phyloP scores from a whole-genome alignment of 1,140 invertebrate species.

The Rhagoletis zephyria region DNA sequence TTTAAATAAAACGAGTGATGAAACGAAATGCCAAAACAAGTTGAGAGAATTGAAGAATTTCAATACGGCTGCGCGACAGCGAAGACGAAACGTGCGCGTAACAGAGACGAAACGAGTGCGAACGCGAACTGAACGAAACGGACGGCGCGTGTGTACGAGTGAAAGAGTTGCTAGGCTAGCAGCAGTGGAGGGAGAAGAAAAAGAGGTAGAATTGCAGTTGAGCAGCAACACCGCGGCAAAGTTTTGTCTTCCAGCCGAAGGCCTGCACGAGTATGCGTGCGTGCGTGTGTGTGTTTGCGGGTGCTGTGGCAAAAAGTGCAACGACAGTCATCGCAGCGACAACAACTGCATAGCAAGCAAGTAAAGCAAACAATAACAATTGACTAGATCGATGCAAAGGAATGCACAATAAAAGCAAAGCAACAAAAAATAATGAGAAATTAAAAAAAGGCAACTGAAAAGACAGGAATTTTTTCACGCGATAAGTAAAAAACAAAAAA shows the following conservation, averaged over 20 bases:
- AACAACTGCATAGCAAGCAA: constrained; percentile 39
- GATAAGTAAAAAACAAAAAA: background rate
- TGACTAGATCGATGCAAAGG: constrained; percentile 25
- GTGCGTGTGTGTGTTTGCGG: background rate
- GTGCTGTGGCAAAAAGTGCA: constrained; percentile 22
- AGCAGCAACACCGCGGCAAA: background rate
- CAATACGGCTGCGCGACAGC: constrained; percentile 30
- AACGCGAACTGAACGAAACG: background rate
- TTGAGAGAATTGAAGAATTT: constrained; percentile 19
- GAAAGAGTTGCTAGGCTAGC: background rate
- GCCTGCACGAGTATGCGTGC: background rate
- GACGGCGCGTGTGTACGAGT: constrained; percentile 27
- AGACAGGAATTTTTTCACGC: background rate
- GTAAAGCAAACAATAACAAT: constrained; percentile 2
- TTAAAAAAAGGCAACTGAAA: background rate
- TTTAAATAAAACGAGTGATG: constrained; percentile 26
- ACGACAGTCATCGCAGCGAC: constrained; percentile 36
- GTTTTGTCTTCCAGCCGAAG: background rate
- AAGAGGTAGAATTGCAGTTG: background rate
- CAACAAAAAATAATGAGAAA: background rate
- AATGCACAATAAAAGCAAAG: constrained; percentile 6
- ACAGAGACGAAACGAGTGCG: constrained; percentile 39
- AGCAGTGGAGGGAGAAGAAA: background rate
- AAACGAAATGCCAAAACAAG: constrained; percentile 47
- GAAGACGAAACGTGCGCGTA: constrained; percentile 29